A percentile compares a stretch with the other conserved stretches of the same genome.
Conservation (phyloP, 2,797 vertebrate species). For the Schizopygopsis pylzovi region DNA sequence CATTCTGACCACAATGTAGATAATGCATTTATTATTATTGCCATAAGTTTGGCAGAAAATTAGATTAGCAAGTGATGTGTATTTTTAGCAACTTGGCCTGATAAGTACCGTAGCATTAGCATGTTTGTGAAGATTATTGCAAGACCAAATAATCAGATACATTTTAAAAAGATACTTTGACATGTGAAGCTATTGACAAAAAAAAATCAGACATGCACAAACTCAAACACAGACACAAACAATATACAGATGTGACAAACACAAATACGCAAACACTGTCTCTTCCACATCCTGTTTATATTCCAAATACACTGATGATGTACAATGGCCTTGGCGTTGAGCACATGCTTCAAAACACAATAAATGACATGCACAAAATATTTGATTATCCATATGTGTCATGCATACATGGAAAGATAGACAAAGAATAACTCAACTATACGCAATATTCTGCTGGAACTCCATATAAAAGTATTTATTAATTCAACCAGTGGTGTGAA, state of each 20-base stretch:
- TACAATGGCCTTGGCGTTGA: neutral
- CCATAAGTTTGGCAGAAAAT: neutral
- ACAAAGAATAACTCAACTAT: neutral
- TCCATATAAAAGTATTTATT: neutral
- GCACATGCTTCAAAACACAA: neutral
- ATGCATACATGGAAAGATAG: neutral
- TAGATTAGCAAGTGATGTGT: neutral
- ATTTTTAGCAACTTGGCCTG: neutral
- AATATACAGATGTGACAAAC: conserved; percentile 28
- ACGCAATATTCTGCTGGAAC: neutral
- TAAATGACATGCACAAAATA: neutral
- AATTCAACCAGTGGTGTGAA: neutral
- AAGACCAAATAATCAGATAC: neutral
- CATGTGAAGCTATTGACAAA: neutral
- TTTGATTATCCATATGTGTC: neutral
- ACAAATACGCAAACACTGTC: conserved; percentile 29
- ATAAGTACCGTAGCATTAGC: neutral
- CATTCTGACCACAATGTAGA: neutral
- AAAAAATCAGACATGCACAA: conserved; percentile 7
- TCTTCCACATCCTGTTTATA: conserved; percentile 53
- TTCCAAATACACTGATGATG: conserved; percentile 33
- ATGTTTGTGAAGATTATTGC: neutral
- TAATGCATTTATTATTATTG: neutral
- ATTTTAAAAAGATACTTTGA: neutral
- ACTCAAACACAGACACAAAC: conserved; percentile 40